These are phyloP conservation scores for Onthophagus taurus DNA, from an alignment of 1,140 invertebrate species.

Conservation along the genomic window DNA sequence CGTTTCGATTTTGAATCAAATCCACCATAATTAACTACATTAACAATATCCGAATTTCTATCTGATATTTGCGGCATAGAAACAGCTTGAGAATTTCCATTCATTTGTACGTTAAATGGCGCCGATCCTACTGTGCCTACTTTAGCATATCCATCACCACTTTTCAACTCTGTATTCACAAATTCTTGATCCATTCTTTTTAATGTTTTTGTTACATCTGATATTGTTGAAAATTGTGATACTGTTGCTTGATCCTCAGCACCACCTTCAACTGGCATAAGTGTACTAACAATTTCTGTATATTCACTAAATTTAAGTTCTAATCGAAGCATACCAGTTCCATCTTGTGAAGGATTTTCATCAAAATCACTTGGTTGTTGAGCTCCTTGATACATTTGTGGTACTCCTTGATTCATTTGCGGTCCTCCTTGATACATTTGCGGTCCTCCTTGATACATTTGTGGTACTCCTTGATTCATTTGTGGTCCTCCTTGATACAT, in stretches of 20 bases:
- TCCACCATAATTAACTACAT: too few species aligned
- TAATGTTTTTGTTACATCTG: constrained; percentile 3
- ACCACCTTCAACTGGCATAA: constrained; percentile 6
- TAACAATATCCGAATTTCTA: too few species aligned
- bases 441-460: not conserved
- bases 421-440: not conserved
- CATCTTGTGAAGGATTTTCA: too few species aligned
- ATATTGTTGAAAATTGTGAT: constrained; percentile 1
- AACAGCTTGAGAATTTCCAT: not conserved
- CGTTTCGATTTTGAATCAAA: too few species aligned
- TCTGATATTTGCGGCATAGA: not conserved
- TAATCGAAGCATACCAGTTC: too few species aligned
- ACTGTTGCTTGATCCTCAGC: constrained; percentile 1
- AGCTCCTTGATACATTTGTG: not conserved
- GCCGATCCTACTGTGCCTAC: not conserved
- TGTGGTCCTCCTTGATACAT: not conserved
- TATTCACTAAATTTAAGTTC: constrained; percentile 4
- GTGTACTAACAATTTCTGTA: constrained; percentile 4
- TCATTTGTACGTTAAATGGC: not conserved
- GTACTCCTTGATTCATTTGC: not conserved
- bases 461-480: not conserved
- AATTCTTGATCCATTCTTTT: constrained; percentile 4
- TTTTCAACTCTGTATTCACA: not conserved
- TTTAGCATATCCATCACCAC: not conserved
- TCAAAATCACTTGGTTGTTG: not conserved